Conservation (phyloP, 2,888 invertebrate genomes). For the Chloromyia formosa region DNA sequence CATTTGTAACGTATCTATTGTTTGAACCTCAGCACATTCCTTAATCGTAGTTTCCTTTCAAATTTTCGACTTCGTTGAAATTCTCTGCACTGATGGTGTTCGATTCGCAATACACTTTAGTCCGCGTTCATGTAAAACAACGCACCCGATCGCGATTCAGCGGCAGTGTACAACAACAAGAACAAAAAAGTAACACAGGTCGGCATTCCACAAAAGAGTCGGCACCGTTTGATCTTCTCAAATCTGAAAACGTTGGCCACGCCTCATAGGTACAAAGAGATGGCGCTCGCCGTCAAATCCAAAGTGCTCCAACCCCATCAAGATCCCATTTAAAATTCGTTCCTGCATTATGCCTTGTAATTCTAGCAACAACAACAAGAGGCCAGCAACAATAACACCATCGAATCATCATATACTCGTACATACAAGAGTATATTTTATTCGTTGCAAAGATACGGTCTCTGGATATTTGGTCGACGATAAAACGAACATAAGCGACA, state of each 20-base stretch:
- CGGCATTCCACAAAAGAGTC: conserved; percentile 37
- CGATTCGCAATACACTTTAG: not conserved
- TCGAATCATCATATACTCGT: no score
- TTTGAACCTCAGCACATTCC: no score
- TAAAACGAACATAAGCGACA: not conserved
- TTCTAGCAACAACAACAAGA: conserved; percentile 12
- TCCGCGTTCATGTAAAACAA: not conserved
- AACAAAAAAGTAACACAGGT: conserved; percentile 16
- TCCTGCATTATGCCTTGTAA: conserved; percentile 23
- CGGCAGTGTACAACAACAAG: not conserved
- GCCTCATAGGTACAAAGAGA: conserved; percentile 43
- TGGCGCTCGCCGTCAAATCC: conserved; percentile 42
- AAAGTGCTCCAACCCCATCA: conserved; percentile 42
- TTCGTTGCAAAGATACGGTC: no score
- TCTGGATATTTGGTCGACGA: not conserved
- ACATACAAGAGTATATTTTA: no score
- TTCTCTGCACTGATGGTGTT: no score
- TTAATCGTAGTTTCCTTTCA: no score
- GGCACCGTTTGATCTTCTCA: conserved; percentile 40
- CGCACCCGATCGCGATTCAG: not conserved
- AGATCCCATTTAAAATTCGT: conserved; percentile 41
- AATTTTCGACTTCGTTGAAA: no score
- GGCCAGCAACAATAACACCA: not conserved
- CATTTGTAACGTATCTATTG: no score
- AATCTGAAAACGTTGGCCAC: conserved; percentile 40